phyloP scores from a whole-genome alignment of 2,888 invertebrate species.

The Leptopilina myrica region DNA sequence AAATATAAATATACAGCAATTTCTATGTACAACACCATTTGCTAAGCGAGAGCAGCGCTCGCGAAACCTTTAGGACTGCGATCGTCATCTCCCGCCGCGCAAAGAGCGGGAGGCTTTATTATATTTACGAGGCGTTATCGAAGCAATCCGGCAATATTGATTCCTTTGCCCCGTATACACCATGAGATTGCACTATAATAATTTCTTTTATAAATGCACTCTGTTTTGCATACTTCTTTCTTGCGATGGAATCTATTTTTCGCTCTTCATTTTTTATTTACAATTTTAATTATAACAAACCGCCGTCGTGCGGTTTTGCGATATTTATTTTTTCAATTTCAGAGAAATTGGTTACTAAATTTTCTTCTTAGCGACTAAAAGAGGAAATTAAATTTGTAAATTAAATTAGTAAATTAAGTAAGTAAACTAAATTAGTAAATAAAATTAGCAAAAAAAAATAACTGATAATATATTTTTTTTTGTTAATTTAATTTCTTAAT shows the following conservation, averaged over 20 bases:
- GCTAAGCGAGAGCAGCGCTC: conserved; percentile 42
- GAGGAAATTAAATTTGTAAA: too few relatives aligned
- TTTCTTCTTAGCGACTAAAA: too few relatives aligned
- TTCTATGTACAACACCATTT: conserved; percentile 45
- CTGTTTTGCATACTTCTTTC: conserved; percentile 12
- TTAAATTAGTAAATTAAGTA: too few relatives aligned
- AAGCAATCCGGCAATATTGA: conserved; percentile 72
- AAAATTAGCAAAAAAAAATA: too few relatives aligned
- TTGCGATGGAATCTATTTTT: not conserved
- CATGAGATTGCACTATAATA: conserved; percentile 48
- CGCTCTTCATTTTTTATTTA: not conserved
- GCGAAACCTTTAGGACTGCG: conserved; percentile 60
- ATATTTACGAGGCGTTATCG: conserved; percentile 73
- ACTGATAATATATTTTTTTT: too few relatives aligned
- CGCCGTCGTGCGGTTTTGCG: too few relatives aligned
- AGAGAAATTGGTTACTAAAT: too few relatives aligned
- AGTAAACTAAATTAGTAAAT: too few relatives aligned
- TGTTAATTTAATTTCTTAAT: too few relatives aligned
- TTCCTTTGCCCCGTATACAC: conserved; percentile 62
- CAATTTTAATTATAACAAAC: not conserved
- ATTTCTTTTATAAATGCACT: conserved; percentile 59
- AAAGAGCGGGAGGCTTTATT: conserved; percentile 64
- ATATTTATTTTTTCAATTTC: too few relatives aligned
- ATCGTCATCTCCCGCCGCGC: conserved; percentile 64
- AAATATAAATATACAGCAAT: not conserved